Conservation (phyloP, 2,888 invertebrate species). For the Trachelus stipa region DNA sequence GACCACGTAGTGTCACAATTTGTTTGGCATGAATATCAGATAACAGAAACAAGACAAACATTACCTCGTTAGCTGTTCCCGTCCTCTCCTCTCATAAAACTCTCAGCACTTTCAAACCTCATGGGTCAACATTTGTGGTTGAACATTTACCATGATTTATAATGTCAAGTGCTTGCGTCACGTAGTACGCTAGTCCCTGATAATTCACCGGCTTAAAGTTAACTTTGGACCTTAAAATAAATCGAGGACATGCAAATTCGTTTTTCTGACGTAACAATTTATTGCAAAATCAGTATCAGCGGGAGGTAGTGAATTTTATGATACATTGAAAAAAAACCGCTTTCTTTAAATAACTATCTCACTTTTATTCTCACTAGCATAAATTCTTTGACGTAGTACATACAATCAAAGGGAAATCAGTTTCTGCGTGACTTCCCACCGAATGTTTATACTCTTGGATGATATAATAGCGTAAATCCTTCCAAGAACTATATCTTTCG, state of each 20-base stretch:
- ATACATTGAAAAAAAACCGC: not conserved
- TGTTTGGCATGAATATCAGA: slow-evolving; percentile 25
- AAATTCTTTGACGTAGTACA: not conserved
- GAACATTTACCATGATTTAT: slow-evolving; percentile 15
- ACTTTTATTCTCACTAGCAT: not conserved
- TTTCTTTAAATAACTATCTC: not conserved
- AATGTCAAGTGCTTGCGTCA: slow-evolving; percentile 13
- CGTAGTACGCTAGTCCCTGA: slow-evolving; percentile 7
- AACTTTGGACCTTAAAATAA: not conserved
- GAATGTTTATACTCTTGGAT: not conserved
- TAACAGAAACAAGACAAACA: slow-evolving; percentile 23
- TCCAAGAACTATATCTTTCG: not conserved
- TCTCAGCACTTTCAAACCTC: slow-evolving; percentile 17
- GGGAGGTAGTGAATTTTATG: not conserved
- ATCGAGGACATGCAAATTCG: not conserved
- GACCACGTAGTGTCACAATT: slow-evolving; percentile 10
- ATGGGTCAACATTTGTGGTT: slow-evolving; percentile 17
- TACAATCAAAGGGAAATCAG: not conserved
- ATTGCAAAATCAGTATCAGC: not conserved
- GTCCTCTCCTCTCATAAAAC: slow-evolving; percentile 1
- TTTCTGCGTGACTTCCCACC: not conserved
- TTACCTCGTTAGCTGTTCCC: slow-evolving; percentile 20
- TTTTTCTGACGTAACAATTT: not conserved
- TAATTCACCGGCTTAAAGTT: not conserved
- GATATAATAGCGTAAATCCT: not conserved